phyloP scores from a whole-genome alignment of 2,113 vertebrate species.

The Lethenteron reissneri region DNA sequence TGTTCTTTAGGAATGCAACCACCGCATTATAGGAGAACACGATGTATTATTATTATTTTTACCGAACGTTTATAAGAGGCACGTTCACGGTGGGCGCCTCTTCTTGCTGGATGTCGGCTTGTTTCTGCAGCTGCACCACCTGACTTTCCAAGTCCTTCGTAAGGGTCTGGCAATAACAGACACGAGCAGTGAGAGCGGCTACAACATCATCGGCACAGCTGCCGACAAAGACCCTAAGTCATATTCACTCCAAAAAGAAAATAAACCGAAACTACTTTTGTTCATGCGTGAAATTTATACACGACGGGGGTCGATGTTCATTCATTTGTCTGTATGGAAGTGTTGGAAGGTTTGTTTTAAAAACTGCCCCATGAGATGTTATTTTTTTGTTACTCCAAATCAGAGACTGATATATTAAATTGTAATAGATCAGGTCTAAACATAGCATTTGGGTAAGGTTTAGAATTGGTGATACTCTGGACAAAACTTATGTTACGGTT shows the following conservation, averaged over 20 bases:
- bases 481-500: too few relatives aligned
- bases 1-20: not conserved
- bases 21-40: too few relatives aligned
- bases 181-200: not conserved
- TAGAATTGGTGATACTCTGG: too few relatives aligned
- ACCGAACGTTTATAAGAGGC: constrained; percentile 69
- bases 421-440: too few relatives aligned
- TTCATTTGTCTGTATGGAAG: too few relatives aligned
- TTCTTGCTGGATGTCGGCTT: constrained; percentile 39
- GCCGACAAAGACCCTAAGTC: not conserved
- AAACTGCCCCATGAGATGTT: too few relatives aligned
- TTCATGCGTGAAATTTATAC: too few relatives aligned
- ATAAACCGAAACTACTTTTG: not conserved
- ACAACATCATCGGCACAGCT: constrained; percentile 4
- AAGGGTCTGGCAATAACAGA: constrained; percentile 35
- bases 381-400: not conserved
- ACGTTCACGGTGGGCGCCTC: constrained; percentile 54
- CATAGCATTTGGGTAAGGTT: too few relatives aligned
- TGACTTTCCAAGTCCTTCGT: constrained; percentile 69
- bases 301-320: too few relatives aligned
- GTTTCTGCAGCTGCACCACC: constrained; percentile 49
- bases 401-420: not conserved
- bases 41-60: constrained; percentile 7
- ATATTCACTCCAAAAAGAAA: not conserved
- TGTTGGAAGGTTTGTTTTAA: too few relatives aligned